Evolutionary conservation across 2,888 invertebrate genomes (phyloP).

Genomic region (Temnothorax unifasciatus): DNA sequence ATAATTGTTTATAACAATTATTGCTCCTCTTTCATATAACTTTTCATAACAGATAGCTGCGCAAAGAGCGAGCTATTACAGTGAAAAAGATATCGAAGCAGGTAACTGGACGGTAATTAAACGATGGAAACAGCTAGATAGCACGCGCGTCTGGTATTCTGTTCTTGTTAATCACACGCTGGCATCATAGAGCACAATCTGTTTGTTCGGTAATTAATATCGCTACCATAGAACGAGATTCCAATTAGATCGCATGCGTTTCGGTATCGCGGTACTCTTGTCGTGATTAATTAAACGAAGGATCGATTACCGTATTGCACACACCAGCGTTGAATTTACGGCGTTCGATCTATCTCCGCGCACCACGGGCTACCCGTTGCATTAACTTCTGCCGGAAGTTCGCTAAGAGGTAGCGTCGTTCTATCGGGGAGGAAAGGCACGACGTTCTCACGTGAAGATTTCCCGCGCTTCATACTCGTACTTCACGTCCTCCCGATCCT

Average conservation of each 20-base stretch:
- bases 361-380: conserved; percentile 30
- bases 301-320: conserved; percentile 50
- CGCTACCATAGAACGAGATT: conserved; percentile 60
- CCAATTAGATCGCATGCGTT: conserved; percentile 63
- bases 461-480: conserved; percentile 29
- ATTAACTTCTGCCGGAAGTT: conserved; percentile 54
- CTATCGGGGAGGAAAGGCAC: conserved; percentile 9
- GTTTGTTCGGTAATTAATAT: conserved; percentile 71
- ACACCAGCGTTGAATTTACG: conserved; percentile 33
- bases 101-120: conserved; percentile 60
- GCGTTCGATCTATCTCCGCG: conserved; percentile 47
- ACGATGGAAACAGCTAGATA: conserved; percentile 36
- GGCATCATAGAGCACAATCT: conserved; percentile 55
- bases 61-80: conserved; percentile 7
- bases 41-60: background rate
- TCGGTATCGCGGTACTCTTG: conserved; percentile 59
- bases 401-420: conserved; percentile 26
- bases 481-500: conserved; percentile 36
- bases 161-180: conserved; percentile 60
- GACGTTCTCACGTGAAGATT: conserved; percentile 30
- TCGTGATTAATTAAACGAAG: conserved; percentile 72
- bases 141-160: conserved; percentile 21
- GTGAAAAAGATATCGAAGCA: background rate
- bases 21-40: background rate
- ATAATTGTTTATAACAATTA: background rate